Evolutionary conservation across 2,113 vertebrate genomes (phyloP).

Genomic region (Peucedramus taeniatus): DNA sequence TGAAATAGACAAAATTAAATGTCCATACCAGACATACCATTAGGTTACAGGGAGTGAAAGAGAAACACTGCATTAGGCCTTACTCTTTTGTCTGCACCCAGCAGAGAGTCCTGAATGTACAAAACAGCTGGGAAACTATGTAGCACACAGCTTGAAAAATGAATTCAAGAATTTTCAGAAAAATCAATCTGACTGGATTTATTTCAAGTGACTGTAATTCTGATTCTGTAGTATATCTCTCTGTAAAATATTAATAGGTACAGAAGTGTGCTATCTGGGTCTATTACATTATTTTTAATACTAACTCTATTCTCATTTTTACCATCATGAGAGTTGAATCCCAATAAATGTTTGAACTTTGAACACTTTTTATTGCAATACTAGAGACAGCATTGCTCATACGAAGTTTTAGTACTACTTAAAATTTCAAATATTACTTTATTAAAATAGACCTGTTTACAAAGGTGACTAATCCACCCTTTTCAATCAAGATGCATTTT

Average conservation of each 20-base stretch:
- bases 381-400: background rate
- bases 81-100: slow-evolving; percentile 71
- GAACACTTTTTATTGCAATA: background rate
- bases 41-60: slow-evolving; percentile 34
- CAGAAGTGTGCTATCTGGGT: background rate
- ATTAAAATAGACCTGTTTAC: background rate
- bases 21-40: slow-evolving; percentile 74
- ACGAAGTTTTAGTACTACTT: background rate
- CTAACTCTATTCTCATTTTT: background rate
- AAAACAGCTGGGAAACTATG: slow-evolving; percentile 75
- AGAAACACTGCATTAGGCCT: slow-evolving; percentile 67
- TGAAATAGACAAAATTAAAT: slow-evolving; percentile 66
- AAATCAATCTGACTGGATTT: background rate
- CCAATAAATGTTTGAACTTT: background rate
- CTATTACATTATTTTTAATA: background rate
- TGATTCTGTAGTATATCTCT: background rate
- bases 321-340: background rate
- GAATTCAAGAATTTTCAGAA: background rate
- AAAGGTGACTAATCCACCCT: background rate
- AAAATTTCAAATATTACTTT: background rate
- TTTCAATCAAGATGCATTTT: background rate
- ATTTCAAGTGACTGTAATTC: background rate
- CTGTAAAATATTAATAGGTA: background rate
- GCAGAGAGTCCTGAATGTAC: slow-evolving; percentile 73
- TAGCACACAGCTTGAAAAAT: background rate